A percentile compares a stretch with the other conserved stretches of the same genome.
Evolutionary conservation across 2,113 vertebrate species (phyloP).

Genomic region (Nothoprocta pentlandii): DNA sequence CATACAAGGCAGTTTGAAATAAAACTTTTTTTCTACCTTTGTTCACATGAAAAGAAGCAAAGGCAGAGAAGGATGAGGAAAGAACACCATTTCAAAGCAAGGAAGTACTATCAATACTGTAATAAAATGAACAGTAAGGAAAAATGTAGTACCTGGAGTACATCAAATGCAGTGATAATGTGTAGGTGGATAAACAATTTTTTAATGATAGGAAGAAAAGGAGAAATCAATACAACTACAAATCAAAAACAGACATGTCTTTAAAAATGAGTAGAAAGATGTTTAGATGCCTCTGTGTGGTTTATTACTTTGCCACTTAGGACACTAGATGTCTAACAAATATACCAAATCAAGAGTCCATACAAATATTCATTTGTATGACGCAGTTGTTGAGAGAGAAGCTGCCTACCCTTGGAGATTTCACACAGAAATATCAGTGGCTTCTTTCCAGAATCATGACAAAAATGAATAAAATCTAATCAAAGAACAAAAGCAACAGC

Average conservation of each 20-base stretch:
- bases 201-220: neutral
- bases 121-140: neutral
- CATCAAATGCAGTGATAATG: neutral
- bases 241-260: neutral
- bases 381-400: neutral
- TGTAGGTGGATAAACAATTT: neutral
- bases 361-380: neutral
- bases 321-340: neutral
- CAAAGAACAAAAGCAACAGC: neutral
- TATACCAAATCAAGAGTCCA: neutral
- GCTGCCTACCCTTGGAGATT: neutral
- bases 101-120: neutral
- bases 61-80: neutral
- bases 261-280: neutral
- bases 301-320: neutral
- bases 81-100: neutral
- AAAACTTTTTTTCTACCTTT: neutral
- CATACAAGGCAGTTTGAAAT: neutral
- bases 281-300: neutral
- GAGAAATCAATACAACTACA: neutral
- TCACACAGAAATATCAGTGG: neutral
- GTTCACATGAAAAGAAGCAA: neutral
- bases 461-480: neutral
- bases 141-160: neutral
- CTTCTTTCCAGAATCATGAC: slow-evolving; percentile 4